phyloP scores from a whole-genome alignment of 2,113 vertebrate genomes.

The Dromiciops gliroides region DNA sequence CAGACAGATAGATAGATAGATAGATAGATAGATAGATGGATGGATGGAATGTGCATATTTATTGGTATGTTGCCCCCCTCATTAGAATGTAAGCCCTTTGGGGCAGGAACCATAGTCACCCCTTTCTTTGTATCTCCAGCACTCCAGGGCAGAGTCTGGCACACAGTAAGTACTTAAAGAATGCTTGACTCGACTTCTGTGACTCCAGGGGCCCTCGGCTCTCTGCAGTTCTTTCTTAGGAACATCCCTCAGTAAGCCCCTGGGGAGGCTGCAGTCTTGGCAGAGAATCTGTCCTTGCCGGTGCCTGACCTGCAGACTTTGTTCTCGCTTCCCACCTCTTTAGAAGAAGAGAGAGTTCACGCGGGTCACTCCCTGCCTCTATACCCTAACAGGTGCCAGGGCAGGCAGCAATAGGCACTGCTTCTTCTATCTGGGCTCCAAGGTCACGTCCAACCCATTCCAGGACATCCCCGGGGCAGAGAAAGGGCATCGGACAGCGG shows the following conservation, averaged over 20 bases:
- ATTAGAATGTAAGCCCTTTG: not conserved
- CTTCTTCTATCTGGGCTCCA: not conserved
- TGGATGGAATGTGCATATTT: not conserved
- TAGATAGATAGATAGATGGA: not conserved
- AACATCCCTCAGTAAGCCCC: not conserved
- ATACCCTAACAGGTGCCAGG: not conserved
- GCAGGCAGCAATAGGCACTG: not conserved
- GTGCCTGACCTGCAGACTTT: not conserved
- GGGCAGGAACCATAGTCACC: not conserved
- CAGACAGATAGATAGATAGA: not conserved
- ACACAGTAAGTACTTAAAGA: not conserved
- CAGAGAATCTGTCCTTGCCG: too few relatives aligned
- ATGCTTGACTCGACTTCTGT: not conserved
- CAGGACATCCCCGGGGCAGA: not conserved
- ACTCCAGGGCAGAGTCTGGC: not conserved
- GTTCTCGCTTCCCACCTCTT: not conserved
- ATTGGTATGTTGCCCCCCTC: not conserved
- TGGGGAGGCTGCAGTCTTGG: not conserved
- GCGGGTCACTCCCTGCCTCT: not conserved
- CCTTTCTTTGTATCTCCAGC: not conserved
- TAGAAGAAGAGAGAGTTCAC: not conserved
- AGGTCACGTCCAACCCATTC: not conserved
- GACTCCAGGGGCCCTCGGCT: not conserved
- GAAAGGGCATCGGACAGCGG: not conserved
- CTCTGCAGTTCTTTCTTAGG: not conserved